phyloP scores from a whole-genome alignment of 2,797 vertebrate species.

The Sebastes hubbsi region DNA sequence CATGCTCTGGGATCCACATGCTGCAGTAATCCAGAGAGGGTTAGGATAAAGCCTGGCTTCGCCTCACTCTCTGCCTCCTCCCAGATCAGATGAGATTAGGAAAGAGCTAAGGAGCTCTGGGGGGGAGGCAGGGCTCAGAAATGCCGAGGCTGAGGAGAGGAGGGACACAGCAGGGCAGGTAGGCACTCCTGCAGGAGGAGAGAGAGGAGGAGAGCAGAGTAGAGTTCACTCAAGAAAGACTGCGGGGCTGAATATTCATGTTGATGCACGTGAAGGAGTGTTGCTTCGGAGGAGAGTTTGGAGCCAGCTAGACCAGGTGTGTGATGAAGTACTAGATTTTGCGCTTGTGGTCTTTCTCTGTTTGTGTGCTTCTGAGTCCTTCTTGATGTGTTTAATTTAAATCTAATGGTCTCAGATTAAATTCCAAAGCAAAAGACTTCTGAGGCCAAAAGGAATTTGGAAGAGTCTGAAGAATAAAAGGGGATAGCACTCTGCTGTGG shows the following conservation, averaged over 20 bases:
- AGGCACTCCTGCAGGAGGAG: constrained; percentile 33
- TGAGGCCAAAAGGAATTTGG: not conserved
- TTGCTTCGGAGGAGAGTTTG: constrained; percentile 3
- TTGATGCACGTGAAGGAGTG: constrained; percentile 1
- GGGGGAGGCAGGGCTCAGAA: constrained; percentile 50
- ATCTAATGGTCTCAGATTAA: not conserved
- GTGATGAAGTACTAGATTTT: not conserved
- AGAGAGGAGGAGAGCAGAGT: constrained; percentile 6
- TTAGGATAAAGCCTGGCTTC: constrained; percentile 67
- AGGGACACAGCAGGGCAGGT: constrained; percentile 59
- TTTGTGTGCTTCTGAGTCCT: not conserved
- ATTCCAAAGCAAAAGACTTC: not conserved
- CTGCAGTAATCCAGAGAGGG: constrained; percentile 69
- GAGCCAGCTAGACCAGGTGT: constrained; percentile 20
- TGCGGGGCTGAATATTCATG: not conserved
- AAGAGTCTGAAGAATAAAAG: not conserved
- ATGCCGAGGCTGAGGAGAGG: constrained; percentile 48
- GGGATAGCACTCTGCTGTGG: not conserved
- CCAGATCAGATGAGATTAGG: constrained; percentile 78
- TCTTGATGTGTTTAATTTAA: not conserved
- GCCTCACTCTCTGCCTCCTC: constrained; percentile 70
- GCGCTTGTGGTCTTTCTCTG: not conserved
- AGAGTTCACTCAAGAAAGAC: not conserved
- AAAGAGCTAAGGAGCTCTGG: constrained; percentile 61
- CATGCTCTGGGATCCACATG: constrained; percentile 55